Conservation (phyloP, 2,888 invertebrate species). For the Drosophila subquinaria region DNA sequence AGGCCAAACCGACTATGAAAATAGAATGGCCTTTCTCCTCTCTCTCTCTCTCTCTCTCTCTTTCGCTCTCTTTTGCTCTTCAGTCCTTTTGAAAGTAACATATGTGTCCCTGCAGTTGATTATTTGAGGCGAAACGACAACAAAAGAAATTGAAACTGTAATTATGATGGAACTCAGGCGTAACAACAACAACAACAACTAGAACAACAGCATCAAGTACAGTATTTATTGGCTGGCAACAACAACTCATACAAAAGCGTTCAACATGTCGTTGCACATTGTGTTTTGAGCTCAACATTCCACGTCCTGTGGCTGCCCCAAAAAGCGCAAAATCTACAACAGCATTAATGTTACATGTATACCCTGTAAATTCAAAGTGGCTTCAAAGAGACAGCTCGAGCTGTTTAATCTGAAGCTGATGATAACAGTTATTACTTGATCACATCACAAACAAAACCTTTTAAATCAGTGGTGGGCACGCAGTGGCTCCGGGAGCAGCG, state of each 20-base stretch:
- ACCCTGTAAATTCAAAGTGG: not conserved
- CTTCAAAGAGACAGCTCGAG: not conserved
- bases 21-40: constrained; percentile 3
- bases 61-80: not conserved
- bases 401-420: too few relatives aligned
- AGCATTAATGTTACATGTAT: constrained; percentile 11
- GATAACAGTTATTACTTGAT: too few relatives aligned
- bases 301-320: constrained; percentile 7
- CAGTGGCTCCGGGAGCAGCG: too few relatives aligned
- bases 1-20: constrained; percentile 28
- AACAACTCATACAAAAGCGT: constrained; percentile 25
- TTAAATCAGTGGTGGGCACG: too few relatives aligned
- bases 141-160: constrained; percentile 69
- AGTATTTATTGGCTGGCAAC: constrained; percentile 15
- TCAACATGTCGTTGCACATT: constrained; percentile 1
- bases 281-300: not conserved
- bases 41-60: not conserved
- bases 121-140: constrained; percentile 32
- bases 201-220: constrained; percentile 18
- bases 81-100: constrained; percentile 16
- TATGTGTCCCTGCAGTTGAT: constrained; percentile 32
- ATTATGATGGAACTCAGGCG: constrained; percentile 62
- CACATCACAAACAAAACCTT: too few relatives aligned
- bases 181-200: constrained; percentile 27
- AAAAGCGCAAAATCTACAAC: constrained; percentile 6